Conservation (phyloP, 2,797 vertebrate genomes). For the Myripristis jacobus region DNA sequence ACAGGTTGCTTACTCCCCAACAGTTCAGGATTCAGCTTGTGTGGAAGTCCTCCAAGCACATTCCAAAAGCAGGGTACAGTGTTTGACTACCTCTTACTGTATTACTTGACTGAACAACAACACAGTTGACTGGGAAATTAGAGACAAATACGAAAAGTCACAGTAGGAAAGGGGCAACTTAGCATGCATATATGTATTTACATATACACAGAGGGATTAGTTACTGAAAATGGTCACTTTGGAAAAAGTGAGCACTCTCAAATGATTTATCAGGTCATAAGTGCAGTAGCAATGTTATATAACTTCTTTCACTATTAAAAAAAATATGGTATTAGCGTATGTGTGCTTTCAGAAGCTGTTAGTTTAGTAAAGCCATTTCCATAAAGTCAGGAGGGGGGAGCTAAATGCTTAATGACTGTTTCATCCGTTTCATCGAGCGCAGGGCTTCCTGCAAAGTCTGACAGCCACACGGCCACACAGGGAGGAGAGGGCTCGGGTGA, state of each 20-base stretch:
- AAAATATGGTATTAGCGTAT: constrained; percentile 1
- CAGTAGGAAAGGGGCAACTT: not conserved
- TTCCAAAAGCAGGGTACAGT: constrained; percentile 39
- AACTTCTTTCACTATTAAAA: constrained; percentile 5
- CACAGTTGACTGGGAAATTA: not conserved
- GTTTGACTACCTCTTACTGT: constrained; percentile 25
- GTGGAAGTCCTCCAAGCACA: constrained; percentile 47
- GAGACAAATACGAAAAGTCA: constrained; percentile 3
- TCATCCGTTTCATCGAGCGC: constrained; percentile 30
- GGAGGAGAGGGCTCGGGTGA: constrained; percentile 31
- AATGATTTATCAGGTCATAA: not conserved
- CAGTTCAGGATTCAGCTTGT: constrained; percentile 41
- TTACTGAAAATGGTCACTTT: not conserved
- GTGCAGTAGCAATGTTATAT: not conserved
- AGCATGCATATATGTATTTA: not conserved
- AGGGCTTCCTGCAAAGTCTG: constrained; percentile 52
- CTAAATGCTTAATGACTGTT: constrained; percentile 40
- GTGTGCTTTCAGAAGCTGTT: not conserved
- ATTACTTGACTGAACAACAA: constrained; percentile 6
- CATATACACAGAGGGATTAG: too few relatives aligned
- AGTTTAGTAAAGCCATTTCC: constrained; percentile 30
- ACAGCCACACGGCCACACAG: constrained; percentile 14
- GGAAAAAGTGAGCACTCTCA: not conserved
- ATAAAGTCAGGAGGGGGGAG: constrained; percentile 52
- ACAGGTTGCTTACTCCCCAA: constrained; percentile 65